phyloP scores from a whole-genome alignment of 2,888 invertebrate genomes.

The Andricus curvator region DNA sequence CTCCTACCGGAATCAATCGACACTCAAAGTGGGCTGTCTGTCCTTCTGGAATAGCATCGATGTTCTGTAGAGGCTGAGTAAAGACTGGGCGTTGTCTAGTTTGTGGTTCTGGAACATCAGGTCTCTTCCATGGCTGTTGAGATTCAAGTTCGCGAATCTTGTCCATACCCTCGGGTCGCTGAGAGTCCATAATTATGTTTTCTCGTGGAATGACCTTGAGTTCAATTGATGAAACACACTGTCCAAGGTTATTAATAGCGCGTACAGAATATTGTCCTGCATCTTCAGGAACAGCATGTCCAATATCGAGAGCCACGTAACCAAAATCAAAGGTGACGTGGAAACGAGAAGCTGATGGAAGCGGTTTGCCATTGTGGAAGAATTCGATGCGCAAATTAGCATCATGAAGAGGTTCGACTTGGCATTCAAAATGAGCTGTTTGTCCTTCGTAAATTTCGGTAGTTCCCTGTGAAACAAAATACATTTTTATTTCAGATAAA shows the following conservation, averaged over 20 bases:
- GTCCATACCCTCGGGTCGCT: constrained; percentile 96
- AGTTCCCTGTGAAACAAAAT: constrained; percentile 82
- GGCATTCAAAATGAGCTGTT: constrained; percentile 97
- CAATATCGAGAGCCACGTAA: constrained; percentile 96
- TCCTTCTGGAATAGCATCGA: constrained; percentile 92
- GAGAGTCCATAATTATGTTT: constrained; percentile 92
- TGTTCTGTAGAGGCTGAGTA: constrained; percentile 95
- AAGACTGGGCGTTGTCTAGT: constrained; percentile 96
- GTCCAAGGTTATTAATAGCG: constrained; percentile 94
- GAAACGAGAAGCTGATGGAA: constrained; percentile 94
- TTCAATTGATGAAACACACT: constrained; percentile 90
- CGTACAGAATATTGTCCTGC: constrained; percentile 96
- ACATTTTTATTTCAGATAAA: neutral
- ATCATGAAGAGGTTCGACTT: constrained; percentile 94
- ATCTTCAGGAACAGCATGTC: constrained; percentile 96
- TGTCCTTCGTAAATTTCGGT: constrained; percentile 95
- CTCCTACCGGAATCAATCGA: constrained; percentile 95
- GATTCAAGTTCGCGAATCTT: constrained; percentile 94
- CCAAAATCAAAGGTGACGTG: constrained; percentile 98
- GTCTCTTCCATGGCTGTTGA: constrained; percentile 87
- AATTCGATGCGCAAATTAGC: constrained; percentile 94
- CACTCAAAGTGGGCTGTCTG: constrained; percentile 98
- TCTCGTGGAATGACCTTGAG: constrained; percentile 91
- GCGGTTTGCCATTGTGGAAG: constrained; percentile 94
- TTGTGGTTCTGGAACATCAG: constrained; percentile 89